Evolutionary conservation across 2,797 vertebrate species (phyloP).

Genomic region (Falco biarmicus): DNA sequence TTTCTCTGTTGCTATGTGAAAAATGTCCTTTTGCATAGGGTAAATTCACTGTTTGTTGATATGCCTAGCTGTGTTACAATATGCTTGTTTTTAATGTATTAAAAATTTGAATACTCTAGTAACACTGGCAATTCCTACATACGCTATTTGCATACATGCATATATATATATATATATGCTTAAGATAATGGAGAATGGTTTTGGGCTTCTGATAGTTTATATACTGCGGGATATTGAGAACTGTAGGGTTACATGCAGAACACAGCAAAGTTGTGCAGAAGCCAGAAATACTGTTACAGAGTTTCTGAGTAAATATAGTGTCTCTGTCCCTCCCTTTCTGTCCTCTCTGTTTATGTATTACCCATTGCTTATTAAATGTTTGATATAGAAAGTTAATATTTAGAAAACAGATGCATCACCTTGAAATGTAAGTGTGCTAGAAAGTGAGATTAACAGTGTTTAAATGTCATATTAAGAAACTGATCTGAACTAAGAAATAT

Average conservation of each 20-base stretch:
- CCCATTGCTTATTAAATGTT: neutral
- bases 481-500: neutral
- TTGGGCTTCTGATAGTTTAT: neutral
- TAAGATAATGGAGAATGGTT: neutral
- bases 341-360: neutral
- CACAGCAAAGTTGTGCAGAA: neutral
- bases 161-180: neutral
- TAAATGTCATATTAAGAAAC: neutral
- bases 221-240: neutral
- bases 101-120: neutral
- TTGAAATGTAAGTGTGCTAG: neutral
- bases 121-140: neutral
- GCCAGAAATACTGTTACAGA: neutral
- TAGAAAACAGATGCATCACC: neutral
- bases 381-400: neutral
- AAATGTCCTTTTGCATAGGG: neutral
- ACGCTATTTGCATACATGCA: neutral
- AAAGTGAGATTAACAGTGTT: neutral
- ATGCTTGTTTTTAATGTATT: neutral
- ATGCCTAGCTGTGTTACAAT: neutral
- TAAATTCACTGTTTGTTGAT: neutral
- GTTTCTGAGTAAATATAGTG: neutral
- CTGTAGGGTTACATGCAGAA: neutral
- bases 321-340: neutral
- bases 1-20: neutral